A percentile compares a stretch with the other conserved stretches of the same genome.
Conservation (phyloP, 2,888 invertebrate genomes). For the Branchellion lobata region DNA sequence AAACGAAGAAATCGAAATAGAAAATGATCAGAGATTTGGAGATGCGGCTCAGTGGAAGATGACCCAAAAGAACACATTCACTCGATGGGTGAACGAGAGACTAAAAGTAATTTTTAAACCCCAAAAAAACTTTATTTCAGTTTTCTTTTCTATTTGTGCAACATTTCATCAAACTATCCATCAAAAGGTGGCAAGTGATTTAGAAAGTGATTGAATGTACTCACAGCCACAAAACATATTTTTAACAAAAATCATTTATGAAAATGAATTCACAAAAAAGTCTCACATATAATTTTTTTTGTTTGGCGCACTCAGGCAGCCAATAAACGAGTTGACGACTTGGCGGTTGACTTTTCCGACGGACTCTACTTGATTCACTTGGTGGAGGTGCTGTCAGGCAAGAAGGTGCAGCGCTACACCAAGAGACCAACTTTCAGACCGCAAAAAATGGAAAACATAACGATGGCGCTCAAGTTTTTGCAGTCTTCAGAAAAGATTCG, state of each 20-base stretch:
- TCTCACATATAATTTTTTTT: no score
- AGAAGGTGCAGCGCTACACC: constrained; percentile 78
- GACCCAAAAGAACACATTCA: constrained; percentile 90
- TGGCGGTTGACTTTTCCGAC: constrained; percentile 82
- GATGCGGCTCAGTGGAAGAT: constrained; percentile 90
- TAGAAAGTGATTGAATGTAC: no score
- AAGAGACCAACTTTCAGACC: constrained; percentile 82
- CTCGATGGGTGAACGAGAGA: constrained; percentile 88
- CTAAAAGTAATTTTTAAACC: constrained; percentile 67
- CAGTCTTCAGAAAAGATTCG: constrained; percentile 80
- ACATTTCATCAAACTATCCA: no score
- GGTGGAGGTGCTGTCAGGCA: constrained; percentile 77
- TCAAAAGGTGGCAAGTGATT: no score
- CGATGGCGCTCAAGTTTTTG: constrained; percentile 81
- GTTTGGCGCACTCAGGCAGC: background rate
- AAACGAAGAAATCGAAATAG: constrained; percentile 49
- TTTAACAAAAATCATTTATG: no score
- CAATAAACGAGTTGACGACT: constrained; percentile 74
- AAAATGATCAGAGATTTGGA: constrained; percentile 71
- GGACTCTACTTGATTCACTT: constrained; percentile 70
- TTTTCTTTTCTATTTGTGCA: background rate
- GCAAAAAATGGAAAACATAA: constrained; percentile 89
- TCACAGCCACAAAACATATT: no score
- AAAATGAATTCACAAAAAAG: no score
- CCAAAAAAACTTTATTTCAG: no score